A percentile compares a stretch with the other conserved stretches of the same genome.
These are phyloP conservation scores for Acleris literana DNA, from an alignment of 2,888 invertebrate genomes.

Conservation along the genomic window DNA sequence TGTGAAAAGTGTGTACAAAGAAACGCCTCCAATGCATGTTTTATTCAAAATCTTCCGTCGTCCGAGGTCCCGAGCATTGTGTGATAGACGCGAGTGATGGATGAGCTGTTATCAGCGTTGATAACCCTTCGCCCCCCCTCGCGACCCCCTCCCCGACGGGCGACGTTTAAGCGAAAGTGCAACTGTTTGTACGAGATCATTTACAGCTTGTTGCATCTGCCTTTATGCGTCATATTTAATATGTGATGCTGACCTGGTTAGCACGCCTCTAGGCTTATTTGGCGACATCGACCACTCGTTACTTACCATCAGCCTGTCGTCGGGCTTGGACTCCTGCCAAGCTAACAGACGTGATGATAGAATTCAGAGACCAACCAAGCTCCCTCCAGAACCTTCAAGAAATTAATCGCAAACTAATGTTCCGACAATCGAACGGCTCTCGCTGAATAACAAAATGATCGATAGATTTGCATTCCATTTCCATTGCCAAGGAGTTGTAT, in stretches of 20 bases:
- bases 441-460: conserved; percentile 34
- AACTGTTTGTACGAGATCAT: conserved; percentile 26
- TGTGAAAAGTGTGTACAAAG: neutral
- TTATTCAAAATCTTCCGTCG: conserved; percentile 67
- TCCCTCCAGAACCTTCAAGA: conserved; percentile 10
- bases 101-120: conserved; percentile 75
- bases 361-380: conserved; percentile 9
- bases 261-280: neutral
- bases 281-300: conserved; percentile 4
- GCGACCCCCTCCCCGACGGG: conserved; percentile 45
- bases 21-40: conserved; percentile 35
- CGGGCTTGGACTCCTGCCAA: conserved; percentile 29
- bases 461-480: conserved; percentile 36
- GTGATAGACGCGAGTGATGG: conserved; percentile 69
- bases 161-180: conserved; percentile 56
- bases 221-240: conserved; percentile 9
- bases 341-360: conserved; percentile 22
- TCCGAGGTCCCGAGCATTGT: conserved; percentile 50
- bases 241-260: conserved; percentile 26
- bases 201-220: conserved; percentile 24
- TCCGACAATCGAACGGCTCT: conserved; percentile 23
- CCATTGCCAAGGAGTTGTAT: conserved; percentile 37
- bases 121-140: conserved; percentile 72
- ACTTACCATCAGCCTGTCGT: conserved; percentile 14
- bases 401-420: conserved; percentile 9